Percentiles rank a stretch among this genome's conserved stretches.
Conservation (phyloP, 2,113 vertebrate genomes). For the Channa argus region DNA sequence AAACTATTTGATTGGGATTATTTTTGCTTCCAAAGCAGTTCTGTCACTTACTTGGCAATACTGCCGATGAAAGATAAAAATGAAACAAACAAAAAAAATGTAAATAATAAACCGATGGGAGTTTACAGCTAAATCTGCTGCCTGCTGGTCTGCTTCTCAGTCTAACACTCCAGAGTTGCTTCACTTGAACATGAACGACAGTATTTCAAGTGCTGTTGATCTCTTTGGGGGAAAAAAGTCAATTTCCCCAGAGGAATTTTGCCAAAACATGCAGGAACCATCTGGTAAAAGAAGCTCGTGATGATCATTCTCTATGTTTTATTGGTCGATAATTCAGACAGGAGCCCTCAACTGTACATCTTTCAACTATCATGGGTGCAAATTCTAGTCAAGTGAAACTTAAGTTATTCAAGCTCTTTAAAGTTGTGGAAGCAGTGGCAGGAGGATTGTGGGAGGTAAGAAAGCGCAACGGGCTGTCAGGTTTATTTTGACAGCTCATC, state of each 20-base stretch:
- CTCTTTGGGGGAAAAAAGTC: neutral
- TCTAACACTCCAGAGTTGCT: neutral
- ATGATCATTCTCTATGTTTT: neutral
- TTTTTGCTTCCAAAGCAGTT: constrained; percentile 9
- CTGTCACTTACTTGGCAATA: neutral
- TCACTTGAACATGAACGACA: neutral
- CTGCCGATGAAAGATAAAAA: neutral
- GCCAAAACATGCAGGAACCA: neutral
- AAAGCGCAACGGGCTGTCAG: constrained; percentile 17
- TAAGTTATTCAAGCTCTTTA: constrained; percentile 31
- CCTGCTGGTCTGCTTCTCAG: neutral
- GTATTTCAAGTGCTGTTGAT: neutral
- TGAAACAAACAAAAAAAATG: neutral
- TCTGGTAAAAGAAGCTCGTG: neutral
- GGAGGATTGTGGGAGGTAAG: constrained; percentile 31
- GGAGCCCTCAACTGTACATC: neutral
- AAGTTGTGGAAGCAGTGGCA: constrained; percentile 1
- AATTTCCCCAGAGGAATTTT: neutral
- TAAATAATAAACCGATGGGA: too few relatives aligned
- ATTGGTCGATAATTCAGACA: neutral
- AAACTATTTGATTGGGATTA: neutral
- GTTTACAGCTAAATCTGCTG: neutral
- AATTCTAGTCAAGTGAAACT: constrained; percentile 24
- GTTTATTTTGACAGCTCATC: constrained; percentile 37
- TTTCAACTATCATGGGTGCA: constrained; percentile 16